Evolutionary conservation across 2,888 invertebrate genomes (phyloP).

Genomic region (Megaustenia siamemsis): DNA sequence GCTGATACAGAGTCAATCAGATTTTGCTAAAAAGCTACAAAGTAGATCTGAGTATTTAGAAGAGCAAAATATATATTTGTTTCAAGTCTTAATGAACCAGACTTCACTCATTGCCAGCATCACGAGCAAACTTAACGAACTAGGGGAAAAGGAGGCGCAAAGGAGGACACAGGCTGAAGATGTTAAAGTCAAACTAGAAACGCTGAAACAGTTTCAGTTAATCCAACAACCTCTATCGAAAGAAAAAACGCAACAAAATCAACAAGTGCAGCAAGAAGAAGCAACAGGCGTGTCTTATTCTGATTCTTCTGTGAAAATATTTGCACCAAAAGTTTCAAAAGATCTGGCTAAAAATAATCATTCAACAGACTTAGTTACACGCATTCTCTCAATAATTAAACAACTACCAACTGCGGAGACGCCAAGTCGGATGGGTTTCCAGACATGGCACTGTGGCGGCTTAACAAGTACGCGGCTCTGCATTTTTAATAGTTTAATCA

Average conservation of each 20-base stretch:
- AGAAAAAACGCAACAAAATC: neutral
- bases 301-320: neutral
- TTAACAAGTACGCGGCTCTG: constrained; percentile 43
- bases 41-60: constrained; percentile 61
- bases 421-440: neutral
- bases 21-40: constrained; percentile 60
- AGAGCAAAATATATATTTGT: constrained; percentile 69
- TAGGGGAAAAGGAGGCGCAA: constrained; percentile 64
- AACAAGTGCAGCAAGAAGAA: neutral
- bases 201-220: neutral
- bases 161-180: constrained; percentile 61
- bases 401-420: constrained; percentile 17
- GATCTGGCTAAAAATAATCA: no score
- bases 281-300: neutral
- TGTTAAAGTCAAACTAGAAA: constrained; percentile 49
- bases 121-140: constrained; percentile 66
- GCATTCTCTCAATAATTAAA: neutral
- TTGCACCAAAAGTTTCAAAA: neutral
- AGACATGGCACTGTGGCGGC: constrained; percentile 46
- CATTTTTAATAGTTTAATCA: constrained; percentile 44
- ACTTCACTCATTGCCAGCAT: constrained; percentile 68
- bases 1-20: constrained; percentile 66
- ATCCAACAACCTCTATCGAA: neutral
- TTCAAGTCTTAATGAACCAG: constrained; percentile 72
- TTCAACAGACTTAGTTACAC: neutral